Evolutionary conservation across 2,113 vertebrate genomes (phyloP).

Genomic region (Alethe castanea): DNA sequence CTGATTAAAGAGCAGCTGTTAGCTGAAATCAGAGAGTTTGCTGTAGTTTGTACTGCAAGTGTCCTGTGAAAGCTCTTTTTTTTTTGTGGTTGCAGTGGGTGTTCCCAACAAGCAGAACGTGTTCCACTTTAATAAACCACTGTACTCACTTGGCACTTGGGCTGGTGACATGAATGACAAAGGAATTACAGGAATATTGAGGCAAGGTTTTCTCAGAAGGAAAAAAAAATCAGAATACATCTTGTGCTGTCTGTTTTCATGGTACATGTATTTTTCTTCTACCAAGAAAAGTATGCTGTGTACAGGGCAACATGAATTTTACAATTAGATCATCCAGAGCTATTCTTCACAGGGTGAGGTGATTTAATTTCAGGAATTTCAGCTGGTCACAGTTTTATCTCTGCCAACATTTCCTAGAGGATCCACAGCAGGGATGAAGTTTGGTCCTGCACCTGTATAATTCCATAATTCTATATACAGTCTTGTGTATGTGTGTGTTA

Average conservation of each 20-base stretch:
- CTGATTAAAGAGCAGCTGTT: conserved; percentile 61
- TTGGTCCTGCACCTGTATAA: neutral
- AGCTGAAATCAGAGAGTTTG: conserved; percentile 52
- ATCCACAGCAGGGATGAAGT: neutral
- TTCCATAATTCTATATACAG: neutral
- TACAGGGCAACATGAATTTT: neutral
- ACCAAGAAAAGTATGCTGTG: neutral
- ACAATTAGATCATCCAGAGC: neutral
- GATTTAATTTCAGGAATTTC: neutral
- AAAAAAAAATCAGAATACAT: neutral
- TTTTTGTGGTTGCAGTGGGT: neutral
- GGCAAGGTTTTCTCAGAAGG: neutral
- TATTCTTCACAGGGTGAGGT: neutral
- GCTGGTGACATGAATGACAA: neutral
- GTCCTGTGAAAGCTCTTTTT: neutral
- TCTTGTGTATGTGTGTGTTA: too few relatives aligned
- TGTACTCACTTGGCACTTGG: neutral
- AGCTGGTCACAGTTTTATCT: neutral
- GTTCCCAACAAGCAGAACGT: neutral
- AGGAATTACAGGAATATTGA: neutral
- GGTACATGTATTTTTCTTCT: neutral
- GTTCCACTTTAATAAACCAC: neutral
- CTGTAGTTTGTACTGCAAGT: neutral
- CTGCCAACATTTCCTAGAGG: neutral
- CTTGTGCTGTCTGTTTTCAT: neutral